phyloP scores from a whole-genome alignment of 53 echinoderm and acorn worm species.

The Arbacia lixula region DNA sequence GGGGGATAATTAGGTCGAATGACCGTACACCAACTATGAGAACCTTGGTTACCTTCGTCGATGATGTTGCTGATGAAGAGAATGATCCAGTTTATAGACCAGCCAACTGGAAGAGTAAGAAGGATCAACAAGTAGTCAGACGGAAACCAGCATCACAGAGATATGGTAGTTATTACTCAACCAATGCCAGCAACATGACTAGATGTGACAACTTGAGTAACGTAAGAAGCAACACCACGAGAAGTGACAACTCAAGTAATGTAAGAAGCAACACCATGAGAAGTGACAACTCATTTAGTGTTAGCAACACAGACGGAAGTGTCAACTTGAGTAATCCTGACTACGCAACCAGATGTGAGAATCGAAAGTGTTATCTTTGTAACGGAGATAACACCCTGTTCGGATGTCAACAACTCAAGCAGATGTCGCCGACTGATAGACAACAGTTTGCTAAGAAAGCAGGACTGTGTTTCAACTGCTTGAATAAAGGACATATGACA shows the following conservation, averaged over 20 bases:
- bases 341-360: too few relatives aligned
- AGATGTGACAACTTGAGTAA: too few relatives aligned
- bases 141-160: too few relatives aligned
- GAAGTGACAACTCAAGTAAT: background rate
- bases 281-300: too few relatives aligned
- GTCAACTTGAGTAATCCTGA: too few relatives aligned
- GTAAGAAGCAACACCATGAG: too few relatives aligned
- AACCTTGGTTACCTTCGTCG: background rate
- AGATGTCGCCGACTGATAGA: constrained; percentile 40
- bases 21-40: background rate
- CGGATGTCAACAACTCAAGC: constrained; percentile 52
- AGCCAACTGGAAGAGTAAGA: too few relatives aligned
- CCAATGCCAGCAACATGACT: too few relatives aligned
- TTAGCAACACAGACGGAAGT: too few relatives aligned
- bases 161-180: too few relatives aligned
- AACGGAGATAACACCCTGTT: constrained; percentile 47
- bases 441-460: constrained; percentile 49
- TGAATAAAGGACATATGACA: constrained; percentile 36
- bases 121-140: too few relatives aligned
- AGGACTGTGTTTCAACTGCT: constrained; percentile 54
- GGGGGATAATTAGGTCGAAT: background rate
- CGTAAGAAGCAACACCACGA: too few relatives aligned
- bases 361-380: constrained; percentile 45
- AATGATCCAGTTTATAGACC: background rate
- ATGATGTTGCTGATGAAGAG: background rate